Base-by-base conservation (phyloP, 2,797 vertebrate species). In the Hypotaenidia philippensis region DNA sequence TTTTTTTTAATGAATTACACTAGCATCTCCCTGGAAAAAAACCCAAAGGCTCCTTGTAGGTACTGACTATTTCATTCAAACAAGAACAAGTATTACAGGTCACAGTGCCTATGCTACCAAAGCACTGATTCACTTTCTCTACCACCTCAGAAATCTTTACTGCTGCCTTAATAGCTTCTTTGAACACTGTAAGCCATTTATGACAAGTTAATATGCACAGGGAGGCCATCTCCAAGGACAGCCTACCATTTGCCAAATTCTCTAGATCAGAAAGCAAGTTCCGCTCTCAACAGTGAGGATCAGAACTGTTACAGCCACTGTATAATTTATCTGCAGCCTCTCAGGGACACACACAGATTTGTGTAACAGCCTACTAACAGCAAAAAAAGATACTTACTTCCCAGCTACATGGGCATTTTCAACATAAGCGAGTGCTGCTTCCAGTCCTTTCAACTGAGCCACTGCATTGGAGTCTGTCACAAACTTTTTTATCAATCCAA, bases 391-490 rank as follows among this genome's bases (percentile, higher is more conserved):
- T 41, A 98, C 99, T 99, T 98, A 99, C 99, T 99, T 99, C 88
- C 98, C 98, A 95, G 99, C 99, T 45, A 99, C 98, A 20, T 99
- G 98, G 40, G 99, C 99, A 91, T 99, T 99, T 97, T 99, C 98
- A 53, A 99, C 88, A 81, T 98, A 99, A 74, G 98, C 98, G 53
- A 99, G 98, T 0, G 98, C 99, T 55, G 99, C 99, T 97, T 99
- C 99, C 93, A 99, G 97, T 94, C 99, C 99, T 98, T 99, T 99
- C 63, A 99, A 98, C 72, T 99, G 99, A 97, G 99, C 99, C 83
- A 99, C 99, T 5, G 99, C 99, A 94, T 99, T 99, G 17, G 99
- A 99, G 52, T 99, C 99, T 0, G 99, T 99, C 84, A 99, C 99
- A 98, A 99, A 99, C 96, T 98, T 99, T 98, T 99, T 99, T 49